phyloP scores from a whole-genome alignment of 2,888 invertebrate genomes.

The Synergus itoensis region DNA sequence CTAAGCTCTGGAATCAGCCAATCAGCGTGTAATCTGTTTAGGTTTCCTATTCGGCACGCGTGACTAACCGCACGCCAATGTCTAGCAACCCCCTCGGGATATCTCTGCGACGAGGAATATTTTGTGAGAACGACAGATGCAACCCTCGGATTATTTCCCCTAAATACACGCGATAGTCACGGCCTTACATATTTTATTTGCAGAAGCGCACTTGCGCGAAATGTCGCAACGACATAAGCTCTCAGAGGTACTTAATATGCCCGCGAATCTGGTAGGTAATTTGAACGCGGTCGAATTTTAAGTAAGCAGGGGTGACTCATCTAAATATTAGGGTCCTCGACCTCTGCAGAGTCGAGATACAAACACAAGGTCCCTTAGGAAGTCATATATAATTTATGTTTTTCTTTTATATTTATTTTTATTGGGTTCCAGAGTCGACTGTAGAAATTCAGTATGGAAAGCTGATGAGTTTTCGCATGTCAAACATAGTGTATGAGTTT shows the following conservation, averaged over 20 bases:
- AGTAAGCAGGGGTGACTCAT: constrained; percentile 52
- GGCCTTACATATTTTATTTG: constrained; percentile 62
- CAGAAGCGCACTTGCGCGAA: constrained; percentile 17
- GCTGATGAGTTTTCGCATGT: constrained; percentile 2
- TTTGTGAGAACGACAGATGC: constrained; percentile 70
- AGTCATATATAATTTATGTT: background rate
- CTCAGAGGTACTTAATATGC: background rate
- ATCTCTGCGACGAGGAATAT: constrained; percentile 61
- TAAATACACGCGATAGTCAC: constrained; percentile 57
- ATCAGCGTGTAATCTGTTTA: constrained; percentile 75
- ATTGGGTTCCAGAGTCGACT: background rate
- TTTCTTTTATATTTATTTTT: background rate
- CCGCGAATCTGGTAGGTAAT: constrained; percentile 7
- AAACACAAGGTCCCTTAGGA: background rate
- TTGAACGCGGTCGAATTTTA: constrained; percentile 8
- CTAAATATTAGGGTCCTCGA: constrained; percentile 45
- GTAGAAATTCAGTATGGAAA: background rate
- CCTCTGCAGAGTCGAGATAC: background rate
- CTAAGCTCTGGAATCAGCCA: constrained; percentile 54
- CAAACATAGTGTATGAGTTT: background rate
- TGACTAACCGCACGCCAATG: constrained; percentile 68
- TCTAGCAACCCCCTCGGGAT: constrained; percentile 44
- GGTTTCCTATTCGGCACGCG: constrained; percentile 70
- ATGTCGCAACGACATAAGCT: constrained; percentile 5
- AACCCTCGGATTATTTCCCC: constrained; percentile 62